Evolutionary conservation across 2,797 vertebrate genomes (phyloP).

Genomic region (Sarcoramphus papa): DNA sequence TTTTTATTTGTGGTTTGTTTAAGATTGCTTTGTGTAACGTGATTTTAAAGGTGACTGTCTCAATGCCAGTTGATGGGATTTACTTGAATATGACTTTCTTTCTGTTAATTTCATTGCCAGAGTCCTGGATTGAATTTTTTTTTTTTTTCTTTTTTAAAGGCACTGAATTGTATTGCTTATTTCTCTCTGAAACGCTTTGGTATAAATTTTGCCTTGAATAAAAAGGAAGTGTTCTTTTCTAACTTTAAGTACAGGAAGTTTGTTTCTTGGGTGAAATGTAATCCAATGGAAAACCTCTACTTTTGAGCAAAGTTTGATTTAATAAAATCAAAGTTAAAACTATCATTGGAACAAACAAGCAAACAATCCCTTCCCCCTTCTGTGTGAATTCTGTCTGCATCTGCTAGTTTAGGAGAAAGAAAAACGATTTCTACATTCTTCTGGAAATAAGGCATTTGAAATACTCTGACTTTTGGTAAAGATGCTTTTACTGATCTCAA

Average conservation of each 20-base stretch:
- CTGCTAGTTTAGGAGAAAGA: background rate
- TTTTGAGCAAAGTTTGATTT: background rate
- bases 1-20: background rate
- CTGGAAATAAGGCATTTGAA: background rate
- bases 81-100: background rate
- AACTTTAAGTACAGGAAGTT: background rate
- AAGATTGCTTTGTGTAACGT: background rate
- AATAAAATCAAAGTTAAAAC: background rate
- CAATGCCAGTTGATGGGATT: background rate
- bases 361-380: rapidly evolving
- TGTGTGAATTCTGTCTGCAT: background rate
- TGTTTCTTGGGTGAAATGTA: background rate
- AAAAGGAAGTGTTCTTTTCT: background rate
- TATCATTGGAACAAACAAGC: background rate
- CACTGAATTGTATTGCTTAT: background rate
- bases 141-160: background rate
- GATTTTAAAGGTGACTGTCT: background rate
- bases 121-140: background rate
- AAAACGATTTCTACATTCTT: rapidly evolving
- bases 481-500: background rate
- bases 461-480: background rate
- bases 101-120: background rate
- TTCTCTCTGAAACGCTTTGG: background rate
- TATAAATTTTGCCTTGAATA: background rate
- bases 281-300: background rate